A percentile compares a stretch with the other conserved stretches of the same genome.
These are phyloP conservation scores for Daktulosphaira vitifoliae DNA, from an alignment of 1,140 invertebrate genomes.

Conservation along the genomic window DNA sequence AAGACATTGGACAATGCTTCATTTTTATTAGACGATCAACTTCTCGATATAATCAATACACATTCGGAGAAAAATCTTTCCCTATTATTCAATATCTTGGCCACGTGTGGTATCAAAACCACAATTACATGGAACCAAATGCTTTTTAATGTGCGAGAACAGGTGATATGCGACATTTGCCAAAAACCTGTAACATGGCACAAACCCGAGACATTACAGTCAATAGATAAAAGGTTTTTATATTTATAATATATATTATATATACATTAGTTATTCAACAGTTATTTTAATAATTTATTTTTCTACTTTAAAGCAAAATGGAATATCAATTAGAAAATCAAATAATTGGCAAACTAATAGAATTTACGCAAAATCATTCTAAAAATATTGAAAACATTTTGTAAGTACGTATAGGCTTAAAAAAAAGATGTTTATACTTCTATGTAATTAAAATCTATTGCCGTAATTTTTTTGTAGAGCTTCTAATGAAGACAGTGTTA, in stretches of 20 bases:
- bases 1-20: not conserved
- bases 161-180: slow-evolving; percentile 1
- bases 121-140: not conserved
- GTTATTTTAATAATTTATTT: too few relatives aligned
- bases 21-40: slow-evolving; percentile 6
- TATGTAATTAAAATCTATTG: too few relatives aligned
- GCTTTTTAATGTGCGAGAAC: not conserved
- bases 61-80: not conserved
- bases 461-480: too few relatives aligned
- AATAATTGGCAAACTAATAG: not conserved
- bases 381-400: not conserved
- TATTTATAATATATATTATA: too few relatives aligned
- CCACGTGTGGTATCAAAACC: not conserved
- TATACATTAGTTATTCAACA: too few relatives aligned
- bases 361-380: not conserved
- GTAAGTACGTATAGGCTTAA: too few relatives aligned
- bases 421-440: too few relatives aligned
- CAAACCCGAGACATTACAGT: too few relatives aligned
- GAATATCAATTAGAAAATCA: not conserved
- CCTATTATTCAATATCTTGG: slow-evolving; percentile 2
- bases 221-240: too few relatives aligned
- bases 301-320: not conserved
- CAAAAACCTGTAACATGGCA: not conserved
- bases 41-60: not conserved
- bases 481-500: too few relatives aligned